Percentiles rank a stretch among this genome's conserved stretches.
Conservation (phyloP, 2,797 vertebrate genomes). For the Sciaenops ocellatus region DNA sequence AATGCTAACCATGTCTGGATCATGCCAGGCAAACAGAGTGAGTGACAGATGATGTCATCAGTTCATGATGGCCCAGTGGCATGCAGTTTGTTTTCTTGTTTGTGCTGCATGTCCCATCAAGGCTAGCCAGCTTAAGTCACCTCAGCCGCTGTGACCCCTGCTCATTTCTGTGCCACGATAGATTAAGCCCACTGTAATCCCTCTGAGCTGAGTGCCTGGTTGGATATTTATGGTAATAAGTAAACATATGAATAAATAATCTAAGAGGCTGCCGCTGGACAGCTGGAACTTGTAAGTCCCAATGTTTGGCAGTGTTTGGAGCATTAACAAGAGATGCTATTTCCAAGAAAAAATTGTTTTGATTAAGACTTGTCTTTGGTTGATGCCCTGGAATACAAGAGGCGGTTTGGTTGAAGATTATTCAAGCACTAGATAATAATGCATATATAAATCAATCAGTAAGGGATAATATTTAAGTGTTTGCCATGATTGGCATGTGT, state of each 20-base stretch:
- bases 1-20: slow-evolving; percentile 41
- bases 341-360: slow-evolving; percentile 64
- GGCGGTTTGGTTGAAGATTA: neutral
- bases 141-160: slow-evolving; percentile 80
- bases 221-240: slow-evolving; percentile 84
- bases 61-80: slow-evolving; percentile 50
- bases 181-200: slow-evolving; percentile 83
- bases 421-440: slow-evolving; percentile 9
- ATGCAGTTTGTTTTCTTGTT: slow-evolving; percentile 77
- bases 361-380: slow-evolving; percentile 14
- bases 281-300: slow-evolving; percentile 72
- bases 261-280: slow-evolving; percentile 71
- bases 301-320: slow-evolving; percentile 63
- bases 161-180: slow-evolving; percentile 82
- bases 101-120: slow-evolving; percentile 76
- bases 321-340: slow-evolving; percentile 58
- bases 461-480: neutral
- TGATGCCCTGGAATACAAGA: neutral
- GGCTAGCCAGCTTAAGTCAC: slow-evolving; percentile 80
- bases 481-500: neutral
- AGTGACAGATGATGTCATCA: slow-evolving; percentile 72
- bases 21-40: slow-evolving; percentile 40
- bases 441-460: slow-evolving; percentile 9
- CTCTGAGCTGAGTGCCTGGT: slow-evolving; percentile 72
- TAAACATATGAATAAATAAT: slow-evolving; percentile 85